Percentiles rank a stretch among this genome's conserved stretches.
Conservation (phyloP, 2,888 invertebrate species). For the Euphydryas editha region DNA sequence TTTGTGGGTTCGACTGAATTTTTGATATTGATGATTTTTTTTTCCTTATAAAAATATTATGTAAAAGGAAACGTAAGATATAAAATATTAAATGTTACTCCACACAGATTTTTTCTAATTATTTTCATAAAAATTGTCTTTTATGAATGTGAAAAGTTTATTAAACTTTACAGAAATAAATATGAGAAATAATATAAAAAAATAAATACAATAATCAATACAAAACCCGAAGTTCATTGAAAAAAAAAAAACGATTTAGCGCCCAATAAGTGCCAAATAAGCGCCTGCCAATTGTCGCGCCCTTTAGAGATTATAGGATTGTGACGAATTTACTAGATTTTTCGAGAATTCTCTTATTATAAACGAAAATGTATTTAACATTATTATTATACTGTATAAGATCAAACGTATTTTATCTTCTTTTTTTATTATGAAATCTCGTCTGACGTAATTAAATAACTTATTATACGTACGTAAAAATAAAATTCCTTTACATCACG, state of each 20-base stretch:
- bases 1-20: neutral
- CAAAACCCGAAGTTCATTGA: slow-evolving; percentile 3
- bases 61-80: neutral
- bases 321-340: neutral
- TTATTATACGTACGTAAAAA: neutral
- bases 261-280: slow-evolving; percentile 18
- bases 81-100: too few species aligned
- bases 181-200: neutral
- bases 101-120: too few species aligned
- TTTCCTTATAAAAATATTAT: neutral
- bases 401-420: slow-evolving; percentile 6
- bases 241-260: slow-evolving; percentile 24
- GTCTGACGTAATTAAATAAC: slow-evolving; percentile 4
- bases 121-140: too few species aligned
- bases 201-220: neutral
- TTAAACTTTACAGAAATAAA: too few species aligned
- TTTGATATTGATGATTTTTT: neutral
- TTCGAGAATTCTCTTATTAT: neutral
- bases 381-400: neutral
- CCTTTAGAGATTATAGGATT: slow-evolving; percentile 14
- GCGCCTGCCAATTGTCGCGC: slow-evolving; percentile 22
- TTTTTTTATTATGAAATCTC: neutral
- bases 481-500: neutral
- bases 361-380: neutral
- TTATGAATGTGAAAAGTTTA: too few species aligned